Base-by-base conservation (phyloP, 2,113 vertebrate genomes). In the Symphodus melops region DNA sequence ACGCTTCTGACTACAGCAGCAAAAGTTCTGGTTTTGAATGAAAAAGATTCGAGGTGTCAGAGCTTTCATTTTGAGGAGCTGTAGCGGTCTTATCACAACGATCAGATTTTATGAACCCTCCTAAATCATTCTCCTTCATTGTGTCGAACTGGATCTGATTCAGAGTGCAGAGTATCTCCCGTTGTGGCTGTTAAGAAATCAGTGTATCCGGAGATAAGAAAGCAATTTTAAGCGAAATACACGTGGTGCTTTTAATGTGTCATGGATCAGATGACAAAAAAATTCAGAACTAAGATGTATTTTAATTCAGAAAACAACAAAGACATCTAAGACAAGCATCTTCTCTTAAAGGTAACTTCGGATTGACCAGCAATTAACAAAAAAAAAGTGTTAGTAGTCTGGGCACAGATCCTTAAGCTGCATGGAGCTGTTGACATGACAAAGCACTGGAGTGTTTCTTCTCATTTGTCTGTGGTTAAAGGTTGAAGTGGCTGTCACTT, bases 401-500 rank as follows among this genome's bases (percentile, higher is more conserved):
- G 9, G 11, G 51, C 17, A 51, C 51, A 54, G 41, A 48, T 68
- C 17, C 1, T 68, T 48, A 62, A 44, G 39, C 7, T 79, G 37
- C 49, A n/a, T n/a, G n/a, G n/a, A 59, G 56, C 61, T 65, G n/a
- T 3, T 59, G 66, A 53, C 68, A 55, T 46, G 66, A 79, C 48
- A 51, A 44, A 54, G 63, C 41, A 54, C 42, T 51, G 54, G 58
- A 48, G 28, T 68, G 68, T 70, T 65, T 84, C 53, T 36, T 85
- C 62, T 84, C 52, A 64, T 75, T 78, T 53, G 67, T 25, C 74
- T 81, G 70, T 75, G 68, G 77, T 80, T 71, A 71, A 83, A 82
- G 85, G 63, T 71, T 85, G 46, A 88, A 79, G 79, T 82, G 74
- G 17, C 66, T 86, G 77, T 81, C 84, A 82, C 86, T 84, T 82